Percentiles rank a stretch among this genome's conserved stretches.
Evolutionary conservation across 2,113 vertebrate species (phyloP).

Genomic region (Hylia prasina): DNA sequence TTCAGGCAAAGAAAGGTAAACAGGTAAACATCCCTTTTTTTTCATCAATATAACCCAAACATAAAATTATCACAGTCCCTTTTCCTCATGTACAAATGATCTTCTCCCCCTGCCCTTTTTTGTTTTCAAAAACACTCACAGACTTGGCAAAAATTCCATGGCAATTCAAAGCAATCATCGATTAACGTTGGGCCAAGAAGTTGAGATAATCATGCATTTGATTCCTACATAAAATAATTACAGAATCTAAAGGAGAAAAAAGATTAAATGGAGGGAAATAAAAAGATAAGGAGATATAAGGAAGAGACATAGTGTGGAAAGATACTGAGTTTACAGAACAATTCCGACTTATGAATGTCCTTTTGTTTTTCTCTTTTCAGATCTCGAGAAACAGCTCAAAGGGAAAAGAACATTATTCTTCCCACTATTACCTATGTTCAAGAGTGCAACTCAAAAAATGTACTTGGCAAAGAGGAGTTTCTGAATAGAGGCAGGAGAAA

Average conservation of each 20-base stretch:
- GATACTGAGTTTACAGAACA: neutral
- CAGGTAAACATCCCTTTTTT: neutral
- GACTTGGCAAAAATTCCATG: neutral
- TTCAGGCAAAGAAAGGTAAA: neutral
- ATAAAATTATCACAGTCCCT: neutral
- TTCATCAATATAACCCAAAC: neutral
- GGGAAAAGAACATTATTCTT: neutral
- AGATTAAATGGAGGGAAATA: neutral
- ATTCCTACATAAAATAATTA: neutral
- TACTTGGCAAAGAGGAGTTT: neutral
- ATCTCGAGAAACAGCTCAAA: neutral
- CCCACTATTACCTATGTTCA: neutral
- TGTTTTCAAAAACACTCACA: neutral
- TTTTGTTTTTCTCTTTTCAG: neutral
- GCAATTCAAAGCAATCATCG: neutral
- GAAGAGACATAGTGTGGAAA: neutral
- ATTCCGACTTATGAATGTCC: neutral
- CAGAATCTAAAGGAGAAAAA: neutral
- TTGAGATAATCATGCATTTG: neutral
- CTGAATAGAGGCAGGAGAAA: neutral
- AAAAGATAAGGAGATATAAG: neutral
- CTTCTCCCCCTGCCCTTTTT: neutral
- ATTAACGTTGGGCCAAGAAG: neutral
- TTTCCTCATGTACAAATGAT: neutral
- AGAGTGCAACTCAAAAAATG: neutral